Base-by-base conservation (phyloP, 37 sponge, comb jelly and placozoan genomes). In the Spongilla lacustris region DNA sequence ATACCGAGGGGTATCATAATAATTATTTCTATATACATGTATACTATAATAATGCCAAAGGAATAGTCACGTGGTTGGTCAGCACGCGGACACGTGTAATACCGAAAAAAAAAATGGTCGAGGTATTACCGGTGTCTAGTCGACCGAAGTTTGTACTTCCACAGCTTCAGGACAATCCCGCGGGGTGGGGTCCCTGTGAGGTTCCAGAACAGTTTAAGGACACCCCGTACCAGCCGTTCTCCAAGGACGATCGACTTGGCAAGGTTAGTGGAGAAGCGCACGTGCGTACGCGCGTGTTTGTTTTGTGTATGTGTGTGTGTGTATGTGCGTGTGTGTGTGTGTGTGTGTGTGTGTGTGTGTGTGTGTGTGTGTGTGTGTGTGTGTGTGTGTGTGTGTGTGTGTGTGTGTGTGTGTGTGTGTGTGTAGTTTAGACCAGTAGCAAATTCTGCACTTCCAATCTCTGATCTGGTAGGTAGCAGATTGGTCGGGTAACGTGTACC, bases 201-300 rank as follows among this genome's bases (percentile, higher is more conserved):
- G 82, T 92, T 0, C 96, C 98, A 0, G 91, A 92, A 37, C 92
- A 94, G 75, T 98, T 96, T 82, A 90, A 87, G 74, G 98, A 98
- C 69, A 91, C 88, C 0, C 98, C 98, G 3, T 98, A 98, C 72
- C 98, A 98, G 74, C 98, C 97, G 30, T 98, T 96, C 88, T 92
- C 93, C 83, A 98, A 98, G 82, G 90, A 87, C 14, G 98, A 98
- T 76, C 71, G 93, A 32, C 77, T 98, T 69, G 98, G 98, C 23
- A 96, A 98, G 89, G 98, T 98, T 33, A 73, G 75, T 74, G n/a
- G n/a, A n/a, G n/a, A 41, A 6, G 41, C 41, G 41, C 41, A 41
- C 21, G 58, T 58, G 58, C 21, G 58, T 14, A 19, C 14, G 34
- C 36, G 36, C 4, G 23, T 33, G 75, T 75, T 26, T 36, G 36